Evolutionary conservation across 92 coral and sea anemone species (phyloP), one percentile per base, ranked within the genome.

Genomic region (Desmophyllum pertusum): DNA sequence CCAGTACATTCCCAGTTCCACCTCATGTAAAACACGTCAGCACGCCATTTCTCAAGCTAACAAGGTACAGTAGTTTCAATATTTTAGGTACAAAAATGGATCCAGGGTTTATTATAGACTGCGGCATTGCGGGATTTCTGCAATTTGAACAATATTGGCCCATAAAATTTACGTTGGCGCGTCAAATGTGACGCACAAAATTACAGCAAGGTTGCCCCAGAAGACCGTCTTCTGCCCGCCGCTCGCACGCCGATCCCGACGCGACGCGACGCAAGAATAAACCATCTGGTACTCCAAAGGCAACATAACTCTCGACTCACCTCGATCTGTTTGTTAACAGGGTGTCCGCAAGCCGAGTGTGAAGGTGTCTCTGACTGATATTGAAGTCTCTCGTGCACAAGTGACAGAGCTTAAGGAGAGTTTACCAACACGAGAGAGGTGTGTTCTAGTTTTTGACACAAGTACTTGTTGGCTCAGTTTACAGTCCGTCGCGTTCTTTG

Each of bases 1-100:
- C 93, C n/a, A 83, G 96, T 59, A 77, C 99, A 43, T 94, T 96
- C 65, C 92, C 99, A n/a, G 89, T 90, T 4, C 89, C 98, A 5
- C 93, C 92, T n/a, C 98, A 98, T 75, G 94, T 96, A 43, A 92
- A 92, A 75, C 92, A 90, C 67, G 48, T 94, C 65, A 71, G 81
- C 41, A 74, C 89, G 39, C 93, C 99, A 8, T 94, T 96, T 82
- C 89, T 96, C 29, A 76, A 87, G 59, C 88, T 96, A 4, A 94
- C 98, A 81, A 92, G 99, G 99, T 96, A 19, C 40, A 37, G 29
- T 15, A 38, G n/a, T 37, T 5, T 36, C 33, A 18, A 30, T 19
- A 25, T 62, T 1, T 62, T 62, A 48, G 0, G 37, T 62, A 13
- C n/a, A 2, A 27, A n/a, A n/a, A n/a, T n/a, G n/a, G n/a, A n/a